phyloP scores from a whole-genome alignment of 1,140 invertebrate genomes.

The Neodiprion pinetum region DNA sequence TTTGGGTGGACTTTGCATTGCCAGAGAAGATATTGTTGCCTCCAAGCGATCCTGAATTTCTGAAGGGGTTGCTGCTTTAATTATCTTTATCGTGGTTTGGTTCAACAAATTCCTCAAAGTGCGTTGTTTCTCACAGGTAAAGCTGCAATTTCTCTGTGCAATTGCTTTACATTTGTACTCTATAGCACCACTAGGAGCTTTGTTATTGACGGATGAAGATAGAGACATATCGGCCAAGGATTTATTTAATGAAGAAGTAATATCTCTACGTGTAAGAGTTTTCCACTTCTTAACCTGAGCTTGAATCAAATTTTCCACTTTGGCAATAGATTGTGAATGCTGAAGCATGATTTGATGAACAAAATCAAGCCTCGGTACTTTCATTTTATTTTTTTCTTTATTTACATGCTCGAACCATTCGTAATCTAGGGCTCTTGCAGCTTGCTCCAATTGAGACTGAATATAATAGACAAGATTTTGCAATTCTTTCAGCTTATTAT shows the following conservation, averaged over 20 bases:
- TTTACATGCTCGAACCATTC: slow-evolving; percentile 51
- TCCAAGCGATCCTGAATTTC: slow-evolving; percentile 51
- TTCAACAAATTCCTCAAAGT: slow-evolving; percentile 46
- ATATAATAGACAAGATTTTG: slow-evolving; percentile 52
- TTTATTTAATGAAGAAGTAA: slow-evolving; percentile 39
- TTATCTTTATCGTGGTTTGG: slow-evolving; percentile 39
- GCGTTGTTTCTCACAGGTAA: slow-evolving; percentile 46
- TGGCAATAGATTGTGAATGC: slow-evolving; percentile 48
- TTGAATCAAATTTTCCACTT: slow-evolving; percentile 45
- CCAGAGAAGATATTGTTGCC: slow-evolving; percentile 49
- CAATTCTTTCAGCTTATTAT: slow-evolving; percentile 50
- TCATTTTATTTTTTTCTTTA: slow-evolving; percentile 44
- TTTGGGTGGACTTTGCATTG: slow-evolving; percentile 28
- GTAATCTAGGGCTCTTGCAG: slow-evolving; percentile 53
- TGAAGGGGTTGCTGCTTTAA: slow-evolving; percentile 46
- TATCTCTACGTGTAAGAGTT: slow-evolving; percentile 28
- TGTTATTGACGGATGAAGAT: slow-evolving; percentile 19
- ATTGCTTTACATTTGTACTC: slow-evolving; percentile 51
- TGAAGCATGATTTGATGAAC: slow-evolving; percentile 53
- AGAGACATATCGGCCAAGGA: slow-evolving; percentile 46
- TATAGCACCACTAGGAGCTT: slow-evolving; percentile 40
- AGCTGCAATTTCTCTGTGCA: slow-evolving; percentile 41
- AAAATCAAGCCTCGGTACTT: slow-evolving; percentile 54
- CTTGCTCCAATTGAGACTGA: slow-evolving; percentile 56
- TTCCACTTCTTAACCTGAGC: slow-evolving; percentile 43